phyloP scores from a whole-genome alignment of 2,797 vertebrate genomes.

The Lates japonicus region DNA sequence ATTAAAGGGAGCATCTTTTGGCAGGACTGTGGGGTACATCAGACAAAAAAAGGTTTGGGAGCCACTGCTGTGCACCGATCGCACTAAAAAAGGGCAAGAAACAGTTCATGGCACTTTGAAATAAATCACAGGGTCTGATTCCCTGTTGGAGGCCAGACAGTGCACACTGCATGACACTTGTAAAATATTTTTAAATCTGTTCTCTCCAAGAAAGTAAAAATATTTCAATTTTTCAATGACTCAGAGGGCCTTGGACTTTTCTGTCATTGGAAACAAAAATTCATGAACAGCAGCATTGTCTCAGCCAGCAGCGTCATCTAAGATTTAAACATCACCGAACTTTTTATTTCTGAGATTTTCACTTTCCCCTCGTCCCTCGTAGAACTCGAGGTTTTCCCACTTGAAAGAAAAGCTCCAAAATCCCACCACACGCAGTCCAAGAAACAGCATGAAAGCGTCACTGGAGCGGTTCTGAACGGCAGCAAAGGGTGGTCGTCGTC shows the following conservation, averaged over 20 bases:
- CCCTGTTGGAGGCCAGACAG: slow-evolving; percentile 6
- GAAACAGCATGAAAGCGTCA: slow-evolving; percentile 19
- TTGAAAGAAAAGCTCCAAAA: slow-evolving; percentile 15
- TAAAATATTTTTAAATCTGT: background rate
- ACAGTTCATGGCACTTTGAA: background rate
- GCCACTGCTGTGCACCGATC: background rate
- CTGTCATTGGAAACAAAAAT: background rate
- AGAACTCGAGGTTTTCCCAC: slow-evolving; percentile 2
- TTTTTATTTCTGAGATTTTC: slow-evolving; percentile 5
- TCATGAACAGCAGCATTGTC: slow-evolving; percentile 14
- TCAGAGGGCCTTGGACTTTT: background rate
- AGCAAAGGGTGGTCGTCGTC: background rate
- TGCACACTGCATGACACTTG: background rate
- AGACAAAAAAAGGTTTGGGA: background rate
- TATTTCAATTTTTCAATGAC: background rate
- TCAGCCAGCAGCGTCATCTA: background rate
- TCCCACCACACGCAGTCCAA: background rate
- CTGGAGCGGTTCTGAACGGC: slow-evolving; percentile 12
- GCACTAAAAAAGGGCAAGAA: background rate
- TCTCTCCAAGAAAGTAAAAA: slow-evolving; percentile 12
- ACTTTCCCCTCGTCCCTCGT: background rate
- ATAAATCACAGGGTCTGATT: background rate
- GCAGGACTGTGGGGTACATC: background rate
- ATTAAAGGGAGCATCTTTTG: background rate
- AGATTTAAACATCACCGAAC: slow-evolving; percentile 19